phyloP scores from a whole-genome alignment of 2,888 invertebrate genomes.

The Timandra comae region DNA sequence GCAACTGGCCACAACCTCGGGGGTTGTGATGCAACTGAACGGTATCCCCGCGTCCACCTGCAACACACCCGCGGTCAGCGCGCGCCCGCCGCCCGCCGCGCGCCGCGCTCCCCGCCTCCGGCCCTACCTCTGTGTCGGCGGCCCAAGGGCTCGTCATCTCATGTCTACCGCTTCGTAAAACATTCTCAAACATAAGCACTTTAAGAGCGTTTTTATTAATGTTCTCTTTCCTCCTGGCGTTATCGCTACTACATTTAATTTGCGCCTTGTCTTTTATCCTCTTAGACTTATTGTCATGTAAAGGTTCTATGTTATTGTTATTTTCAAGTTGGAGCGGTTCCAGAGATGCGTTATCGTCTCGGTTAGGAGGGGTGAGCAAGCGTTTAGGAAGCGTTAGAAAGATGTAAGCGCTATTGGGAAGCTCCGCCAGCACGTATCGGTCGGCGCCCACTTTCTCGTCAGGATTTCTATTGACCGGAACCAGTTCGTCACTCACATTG shows the following conservation, averaged over 20 bases:
- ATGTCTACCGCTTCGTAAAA: conserved; percentile 40
- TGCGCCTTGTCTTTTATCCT: conserved; percentile 19
- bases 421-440: conserved; percentile 34
- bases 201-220: conserved; percentile 47
- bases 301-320: too few relatives aligned
- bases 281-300: conserved; percentile 19
- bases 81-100: conserved; percentile 6
- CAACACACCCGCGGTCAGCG: conserved; percentile 25
- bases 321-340: conserved; percentile 27
- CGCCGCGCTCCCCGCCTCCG: background rate
- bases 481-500: conserved; percentile 6
- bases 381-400: conserved; percentile 53
- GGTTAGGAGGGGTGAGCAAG: conserved; percentile 27
- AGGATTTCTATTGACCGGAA: conserved; percentile 6
- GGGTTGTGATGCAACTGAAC: conserved; percentile 72
- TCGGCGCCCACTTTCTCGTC: conserved; percentile 16
- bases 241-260: conserved; percentile 30
- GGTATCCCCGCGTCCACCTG: conserved; percentile 71
- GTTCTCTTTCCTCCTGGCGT: conserved; percentile 32
- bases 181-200: conserved; percentile 50
- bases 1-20: conserved; percentile 68
- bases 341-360: conserved; percentile 10
- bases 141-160: conserved; percentile 25
- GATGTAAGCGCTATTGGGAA: conserved; percentile 51
- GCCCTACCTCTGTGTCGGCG: conserved; percentile 49